Evolutionary conservation across 2,113 vertebrate genomes (phyloP), one percentile per base, ranked within the genome.

Genomic region (Pomatostomus ruficeps): DNA sequence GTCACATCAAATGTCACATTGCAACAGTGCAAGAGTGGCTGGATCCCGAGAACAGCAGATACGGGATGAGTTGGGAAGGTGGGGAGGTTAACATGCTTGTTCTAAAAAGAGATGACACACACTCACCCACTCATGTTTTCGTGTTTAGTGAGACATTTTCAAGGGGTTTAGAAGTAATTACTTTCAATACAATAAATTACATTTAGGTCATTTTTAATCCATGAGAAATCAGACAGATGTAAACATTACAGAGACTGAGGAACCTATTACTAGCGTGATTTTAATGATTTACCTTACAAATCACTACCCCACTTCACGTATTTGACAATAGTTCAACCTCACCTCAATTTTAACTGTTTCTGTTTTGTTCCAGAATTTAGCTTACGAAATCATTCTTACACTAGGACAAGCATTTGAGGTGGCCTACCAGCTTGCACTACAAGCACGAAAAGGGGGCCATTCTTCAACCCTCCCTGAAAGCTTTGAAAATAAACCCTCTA

Each of bases 401-500:
- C 98, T 99, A 71, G 99, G 99, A 96, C 99, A 99, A 98, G 99
- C 99, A 33, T 99, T 99, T 94, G 99, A 99, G 96, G 99, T 99
- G 86, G 99, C 99, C 51, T 99, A 99, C 97, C 99, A 99, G 98
- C 98, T 99, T 79, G 99, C 99, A 38, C 98, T 99, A 72, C 99
- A 99, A 95, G 99, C 99, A 70, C 98, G 99, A 78, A 99, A 99
- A 98, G 99, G 99, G 40, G 99, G 99, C 29, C 99, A 99, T 63
- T 99, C 99, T 42, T 99, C 99, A 93, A 99, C 99, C 3, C 98
- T 99, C 82, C 99, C 99, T 4, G 99, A 99, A 97, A 99, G 99
- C 98, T 99, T 99, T 80, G 99, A 99, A 98, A 99, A 98, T 97
- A 99, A 99, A 96, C 99, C 99, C 85, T 98, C 98, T 97, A 99